These are phyloP conservation scores for Lydus trimaculatus DNA, from an alignment of 2,888 invertebrate genomes.

Conservation along the genomic window DNA sequence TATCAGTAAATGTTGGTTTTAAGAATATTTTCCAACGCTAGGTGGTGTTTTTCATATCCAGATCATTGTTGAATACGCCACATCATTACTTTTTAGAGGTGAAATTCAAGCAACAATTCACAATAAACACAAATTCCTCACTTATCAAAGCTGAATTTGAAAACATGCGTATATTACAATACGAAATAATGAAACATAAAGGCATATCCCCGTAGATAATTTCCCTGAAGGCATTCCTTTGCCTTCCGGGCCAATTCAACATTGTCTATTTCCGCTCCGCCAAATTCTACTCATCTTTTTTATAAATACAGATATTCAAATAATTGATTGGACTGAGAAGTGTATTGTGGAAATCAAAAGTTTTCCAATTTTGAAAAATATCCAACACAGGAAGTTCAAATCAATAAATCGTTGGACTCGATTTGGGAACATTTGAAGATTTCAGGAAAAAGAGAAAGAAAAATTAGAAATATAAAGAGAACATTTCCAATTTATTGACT, in stretches of 20 bases:
- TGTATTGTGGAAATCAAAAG: not conserved
- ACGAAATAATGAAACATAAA: not conserved
- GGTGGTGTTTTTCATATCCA: no score
- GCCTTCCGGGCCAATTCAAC: not conserved
- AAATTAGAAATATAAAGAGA: not conserved
- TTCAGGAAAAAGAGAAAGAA: not conserved
- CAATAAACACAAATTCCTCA: not conserved
- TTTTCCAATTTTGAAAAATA: not conserved
- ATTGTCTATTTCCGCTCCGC: not conserved
- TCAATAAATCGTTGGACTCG: not conserved
- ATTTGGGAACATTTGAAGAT: not conserved
- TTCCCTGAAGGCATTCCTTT: not conserved
- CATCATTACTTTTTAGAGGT: no score
- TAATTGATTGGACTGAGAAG: not conserved
- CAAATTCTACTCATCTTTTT: not conserved
- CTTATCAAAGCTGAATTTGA: not conserved
- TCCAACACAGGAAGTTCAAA: not conserved
- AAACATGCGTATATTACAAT: not conserved
- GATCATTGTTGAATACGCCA: no score
- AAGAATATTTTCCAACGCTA: no score
- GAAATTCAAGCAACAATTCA: not conserved
- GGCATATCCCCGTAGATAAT: not conserved
- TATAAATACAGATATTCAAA: no score
- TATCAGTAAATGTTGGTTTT: no score
- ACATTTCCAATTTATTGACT: not conserved